Evolutionary conservation across 2,797 vertebrate genomes (phyloP).

Genomic region (Rousettus madagascariensis): DNA sequence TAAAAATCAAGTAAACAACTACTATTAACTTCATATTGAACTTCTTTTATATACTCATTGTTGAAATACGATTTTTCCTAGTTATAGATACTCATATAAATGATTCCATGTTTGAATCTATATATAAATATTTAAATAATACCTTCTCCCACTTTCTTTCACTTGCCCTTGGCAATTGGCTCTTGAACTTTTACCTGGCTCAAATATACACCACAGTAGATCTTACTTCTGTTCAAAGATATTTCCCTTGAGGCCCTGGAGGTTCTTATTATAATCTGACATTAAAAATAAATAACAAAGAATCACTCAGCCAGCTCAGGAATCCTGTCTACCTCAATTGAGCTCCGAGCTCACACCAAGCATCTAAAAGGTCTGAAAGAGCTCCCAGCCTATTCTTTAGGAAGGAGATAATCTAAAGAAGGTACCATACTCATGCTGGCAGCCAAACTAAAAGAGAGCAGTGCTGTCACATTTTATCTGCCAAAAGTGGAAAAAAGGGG

Average conservation of each 20-base stretch:
- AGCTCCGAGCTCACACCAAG: neutral
- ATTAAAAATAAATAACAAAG: constrained; percentile 62
- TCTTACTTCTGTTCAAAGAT: constrained; percentile 11
- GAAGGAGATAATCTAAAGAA: neutral
- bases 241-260: neutral
- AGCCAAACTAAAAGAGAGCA: neutral
- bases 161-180: neutral
- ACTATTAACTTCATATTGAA: neutral
- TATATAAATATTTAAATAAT: neutral
- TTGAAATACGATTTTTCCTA: constrained; percentile 5
- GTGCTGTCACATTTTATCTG: neutral
- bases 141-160: neutral
- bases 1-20: constrained; percentile 23
- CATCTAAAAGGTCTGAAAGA: neutral
- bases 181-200: constrained; percentile 37
- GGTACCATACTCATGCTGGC: accelerated
- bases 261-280: constrained; percentile 33
- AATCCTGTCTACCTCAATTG: neutral
- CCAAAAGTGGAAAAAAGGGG: neutral
- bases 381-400: neutral
- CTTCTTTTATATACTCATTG: constrained; percentile 6
- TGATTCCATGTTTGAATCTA: neutral
- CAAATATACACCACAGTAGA: neutral
- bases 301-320: neutral
- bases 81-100: neutral